Percentiles rank a stretch among this genome's conserved stretches.
These are phyloP conservation scores for Lates calcarifer DNA, from an alignment of 2,113 vertebrate species.

Conservation along the genomic window DNA sequence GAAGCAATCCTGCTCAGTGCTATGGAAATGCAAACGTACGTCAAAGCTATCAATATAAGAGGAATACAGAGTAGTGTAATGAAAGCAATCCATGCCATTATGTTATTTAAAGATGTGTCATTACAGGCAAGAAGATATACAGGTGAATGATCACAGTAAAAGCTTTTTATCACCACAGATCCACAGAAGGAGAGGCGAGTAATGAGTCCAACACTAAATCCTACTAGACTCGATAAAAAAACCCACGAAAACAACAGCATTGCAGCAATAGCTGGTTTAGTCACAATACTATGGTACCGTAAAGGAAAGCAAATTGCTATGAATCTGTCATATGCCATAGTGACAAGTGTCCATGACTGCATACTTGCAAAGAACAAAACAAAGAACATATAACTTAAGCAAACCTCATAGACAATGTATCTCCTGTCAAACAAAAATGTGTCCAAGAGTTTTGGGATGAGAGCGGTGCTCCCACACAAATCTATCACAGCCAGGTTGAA, in stretches of 20 bases:
- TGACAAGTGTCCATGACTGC: constrained; percentile 73
- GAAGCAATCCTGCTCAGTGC: constrained; percentile 56
- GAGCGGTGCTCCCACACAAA: constrained; percentile 73
- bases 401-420: constrained; percentile 67
- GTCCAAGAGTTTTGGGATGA: constrained; percentile 74
- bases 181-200: constrained; percentile 77
- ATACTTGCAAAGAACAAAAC: constrained; percentile 39
- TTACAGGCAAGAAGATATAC: constrained; percentile 71
- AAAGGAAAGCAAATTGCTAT: constrained; percentile 78
- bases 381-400: constrained; percentile 79
- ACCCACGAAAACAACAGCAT: constrained; percentile 56
- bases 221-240: rapidly evolving
- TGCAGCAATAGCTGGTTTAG: constrained; percentile 25
- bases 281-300: constrained; percentile 66
- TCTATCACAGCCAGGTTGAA: constrained; percentile 75
- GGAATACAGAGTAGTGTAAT: neutral
- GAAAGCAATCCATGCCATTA: neutral
- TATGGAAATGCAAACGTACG: constrained; percentile 57
- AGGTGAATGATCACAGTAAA: constrained; percentile 78
- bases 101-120: constrained; percentile 8
- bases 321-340: constrained; percentile 77
- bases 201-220: constrained; percentile 35
- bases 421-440: constrained; percentile 72
- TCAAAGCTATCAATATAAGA: constrained; percentile 35
- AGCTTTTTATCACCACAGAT: constrained; percentile 65